Conservation (phyloP, 2,113 vertebrate genomes). For the Eublepharis macularius region DNA sequence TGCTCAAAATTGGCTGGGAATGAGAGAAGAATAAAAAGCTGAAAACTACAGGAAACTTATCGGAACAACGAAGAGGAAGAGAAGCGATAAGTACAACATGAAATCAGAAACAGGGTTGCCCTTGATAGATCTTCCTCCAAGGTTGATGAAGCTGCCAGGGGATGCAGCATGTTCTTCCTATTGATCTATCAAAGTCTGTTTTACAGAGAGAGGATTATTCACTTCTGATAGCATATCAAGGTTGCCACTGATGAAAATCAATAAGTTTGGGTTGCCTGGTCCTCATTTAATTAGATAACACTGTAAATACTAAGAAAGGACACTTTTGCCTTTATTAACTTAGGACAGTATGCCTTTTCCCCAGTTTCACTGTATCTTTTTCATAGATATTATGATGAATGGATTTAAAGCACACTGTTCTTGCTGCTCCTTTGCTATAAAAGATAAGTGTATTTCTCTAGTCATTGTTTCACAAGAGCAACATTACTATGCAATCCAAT, state of each 20-base stretch:
- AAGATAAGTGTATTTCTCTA: neutral
- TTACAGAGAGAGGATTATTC: conserved; percentile 68
- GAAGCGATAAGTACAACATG: neutral
- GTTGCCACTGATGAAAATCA: conserved; percentile 71
- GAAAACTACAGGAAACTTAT: neutral
- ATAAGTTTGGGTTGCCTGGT: conserved; percentile 50
- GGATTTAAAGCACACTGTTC: neutral
- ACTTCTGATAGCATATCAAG: conserved; percentile 70
- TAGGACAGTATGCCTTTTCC: neutral
- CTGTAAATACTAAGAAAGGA: conserved; percentile 38
- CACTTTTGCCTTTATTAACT: conserved; percentile 25
- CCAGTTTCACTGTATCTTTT: neutral
- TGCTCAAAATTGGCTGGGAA: neutral
- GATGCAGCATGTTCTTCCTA: conserved; percentile 64
- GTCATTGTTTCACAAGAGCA: conserved; percentile 17
- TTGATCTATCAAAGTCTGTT: conserved; percentile 71
- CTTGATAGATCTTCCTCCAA: conserved; percentile 51
- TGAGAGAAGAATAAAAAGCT: neutral
- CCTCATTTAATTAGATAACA: conserved; percentile 61
- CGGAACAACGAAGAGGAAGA: neutral
- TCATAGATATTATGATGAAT: conserved; percentile 43
- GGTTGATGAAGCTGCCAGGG: conserved; percentile 67
- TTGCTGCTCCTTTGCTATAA: conserved; percentile 7
- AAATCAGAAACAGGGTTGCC: conserved; percentile 26
- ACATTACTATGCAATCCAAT: neutral